phyloP scores from a whole-genome alignment of 2,888 invertebrate genomes.

The Parnassius mnemosyne region DNA sequence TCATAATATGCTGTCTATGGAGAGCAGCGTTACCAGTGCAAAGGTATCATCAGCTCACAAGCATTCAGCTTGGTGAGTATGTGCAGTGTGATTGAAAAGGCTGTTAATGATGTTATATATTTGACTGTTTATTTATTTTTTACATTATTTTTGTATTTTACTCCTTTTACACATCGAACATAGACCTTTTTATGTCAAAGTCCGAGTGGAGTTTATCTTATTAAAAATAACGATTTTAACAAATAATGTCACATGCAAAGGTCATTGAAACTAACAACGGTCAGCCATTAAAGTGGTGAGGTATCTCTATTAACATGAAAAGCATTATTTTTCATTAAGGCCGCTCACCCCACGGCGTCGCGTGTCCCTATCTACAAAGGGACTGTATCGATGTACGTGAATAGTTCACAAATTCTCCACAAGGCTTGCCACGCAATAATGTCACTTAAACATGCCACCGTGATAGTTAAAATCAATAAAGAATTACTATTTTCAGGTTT shows the following conservation, averaged over 20 bases:
- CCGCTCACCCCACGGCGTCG: slow-evolving; percentile 30
- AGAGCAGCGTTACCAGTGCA: too few relatives aligned
- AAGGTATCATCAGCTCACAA: too few relatives aligned
- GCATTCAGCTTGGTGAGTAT: too few relatives aligned
- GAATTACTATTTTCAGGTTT: slow-evolving; percentile 30
- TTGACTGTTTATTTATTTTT: too few relatives aligned
- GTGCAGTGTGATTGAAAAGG: too few relatives aligned
- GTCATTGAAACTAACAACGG: slow-evolving; percentile 24
- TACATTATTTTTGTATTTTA: too few relatives aligned
- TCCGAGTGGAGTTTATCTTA: too few relatives aligned
- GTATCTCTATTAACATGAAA: slow-evolving; percentile 32
- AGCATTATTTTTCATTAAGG: slow-evolving; percentile 37
- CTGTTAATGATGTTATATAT: too few relatives aligned
- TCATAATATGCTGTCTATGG: too few relatives aligned
- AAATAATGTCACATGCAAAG: slow-evolving; percentile 23
- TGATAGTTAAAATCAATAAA: slow-evolving; percentile 29
- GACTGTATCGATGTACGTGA: slow-evolving; percentile 24
- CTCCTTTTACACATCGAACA: too few relatives aligned
- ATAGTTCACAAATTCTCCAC: slow-evolving; percentile 33
- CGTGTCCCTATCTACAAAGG: slow-evolving; percentile 32
- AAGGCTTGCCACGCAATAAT: slow-evolving; percentile 29
- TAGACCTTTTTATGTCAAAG: too few relatives aligned
- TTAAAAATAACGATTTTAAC: not conserved
- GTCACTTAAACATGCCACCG: slow-evolving; percentile 34
- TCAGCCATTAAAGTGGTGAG: slow-evolving; percentile 21